Base-by-base conservation (phyloP, 64 coral and sea anemone genomes). In the Cladopsammia gracilis region DNA sequence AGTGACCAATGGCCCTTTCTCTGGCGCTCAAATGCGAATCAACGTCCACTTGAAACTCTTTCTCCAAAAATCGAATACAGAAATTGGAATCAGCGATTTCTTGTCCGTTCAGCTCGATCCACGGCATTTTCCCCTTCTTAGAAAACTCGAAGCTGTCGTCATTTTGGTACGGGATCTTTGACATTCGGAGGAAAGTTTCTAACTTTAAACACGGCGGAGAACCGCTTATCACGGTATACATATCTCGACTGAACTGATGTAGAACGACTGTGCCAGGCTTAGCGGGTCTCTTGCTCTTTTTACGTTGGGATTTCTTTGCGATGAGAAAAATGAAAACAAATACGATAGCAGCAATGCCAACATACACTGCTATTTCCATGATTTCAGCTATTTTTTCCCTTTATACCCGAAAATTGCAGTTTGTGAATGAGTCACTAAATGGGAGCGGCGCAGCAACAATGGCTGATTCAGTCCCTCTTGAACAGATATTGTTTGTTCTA, bases 111-210 rank as follows among this genome's bases (percentile, higher is more conserved):
- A 78, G 42, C 75, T 90, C 88, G 10, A 90, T 78, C 88, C 88
- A 90, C 10, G 88, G 88, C 42, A 79, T 52, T 48, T 90, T 90
- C 0, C 88, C 88, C 57, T 90, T 90, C 12, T 22, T 79, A 5
- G 88, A 90, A 8, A 48, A 34, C 43, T 54, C 79, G 7, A 77
- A 78, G 12, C 73, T 58, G 34, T 25, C 46, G 19, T 47, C 19
- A 49, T 56, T 56, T 56, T 56, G 3, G 53, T 56, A 6, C 7
- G 7, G 53, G 53, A 56, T 56, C 53, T 56, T 68, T 69, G 12
- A 86, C 90, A 92, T 92, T 50, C 90, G 90, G 51, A 92, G 82
- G 50, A 75, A 92, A 2, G 90, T 92, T 68, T 92, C 90, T 18
- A 92, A 48, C 71, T 92, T 92, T 19, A 92, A 42, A 92, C 90